Base-by-base conservation (phyloP, 1,140 invertebrate species). In the Pygmarrhopalites habei region DNA sequence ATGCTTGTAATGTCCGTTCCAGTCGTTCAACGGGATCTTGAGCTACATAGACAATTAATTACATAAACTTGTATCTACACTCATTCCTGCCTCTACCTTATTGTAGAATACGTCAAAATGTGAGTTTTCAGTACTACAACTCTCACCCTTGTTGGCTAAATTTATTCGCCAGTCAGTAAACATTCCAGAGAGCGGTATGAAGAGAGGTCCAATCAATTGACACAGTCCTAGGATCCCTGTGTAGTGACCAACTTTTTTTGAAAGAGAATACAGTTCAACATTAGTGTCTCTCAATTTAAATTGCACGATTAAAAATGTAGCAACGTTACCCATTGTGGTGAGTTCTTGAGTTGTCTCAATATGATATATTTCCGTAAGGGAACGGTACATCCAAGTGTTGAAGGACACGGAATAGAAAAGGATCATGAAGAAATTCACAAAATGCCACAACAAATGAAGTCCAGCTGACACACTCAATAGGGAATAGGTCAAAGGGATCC, bases 391-490 rank as follows among this genome's bases (percentile, higher is more conserved):
- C 67, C 67, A 69, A 12, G 49, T 19, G 43, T 60, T 65, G 39
- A 69, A 69, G 14, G 67, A 60, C 2, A 58, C 47, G 0, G 64
- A 64, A 44, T 64, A 69, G 30, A 69, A 69, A 2, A 69, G 35
- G 30, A 69, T 47, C 2, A 69, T 43, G 14, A 63, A 66, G 14
- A 66, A 46, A 41, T 60, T 69, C 2, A 66, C 60, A 43, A 65
- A 69, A 30, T 69, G 67, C 67, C 67, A 69, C 7, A 25, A 47
- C 2, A 66, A 5, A 49, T 69, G 64, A 15, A 69, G 39, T 10
- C 19, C n/a, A 35, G 56, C 57, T 2, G 67, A 66, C 5, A 63
- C 5, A 7, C 58, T 61, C 1, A 64, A 51, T 2, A 67, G 21
- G 1, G 60, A 62, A 12, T 32, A 19, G 1, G 17, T 59, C n/a